These are phyloP conservation scores for Theristus sp. DNA, from an alignment of 2,888 invertebrate species.

Conservation along the genomic window DNA sequence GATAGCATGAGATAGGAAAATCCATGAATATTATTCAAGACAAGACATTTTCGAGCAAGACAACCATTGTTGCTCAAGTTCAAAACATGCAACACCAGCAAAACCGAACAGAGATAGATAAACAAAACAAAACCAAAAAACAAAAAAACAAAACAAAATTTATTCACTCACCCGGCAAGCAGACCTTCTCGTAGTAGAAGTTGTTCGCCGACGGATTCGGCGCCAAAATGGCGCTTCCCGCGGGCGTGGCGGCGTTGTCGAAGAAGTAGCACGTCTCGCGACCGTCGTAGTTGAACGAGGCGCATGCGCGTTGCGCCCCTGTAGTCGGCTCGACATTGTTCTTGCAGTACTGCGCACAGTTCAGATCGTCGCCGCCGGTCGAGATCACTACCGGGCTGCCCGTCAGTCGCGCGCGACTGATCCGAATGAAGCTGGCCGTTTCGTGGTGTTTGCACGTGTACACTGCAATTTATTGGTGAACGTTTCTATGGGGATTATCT, in stretches of 20 bases:
- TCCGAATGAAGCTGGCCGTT: constrained; percentile 24
- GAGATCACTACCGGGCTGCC: constrained; percentile 28
- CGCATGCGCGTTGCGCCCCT: constrained; percentile 27
- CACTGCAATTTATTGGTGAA: constrained; percentile 6
- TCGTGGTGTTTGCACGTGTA: constrained; percentile 20
- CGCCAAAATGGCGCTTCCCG: constrained; percentile 23
- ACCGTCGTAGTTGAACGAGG: constrained; percentile 29
- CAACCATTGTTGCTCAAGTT: too few species aligned
- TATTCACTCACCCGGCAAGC: constrained; percentile 25
- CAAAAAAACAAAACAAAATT: too few species aligned
- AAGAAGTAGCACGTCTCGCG: constrained; percentile 30
- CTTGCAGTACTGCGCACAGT: constrained; percentile 21
- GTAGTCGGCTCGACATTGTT: constrained; percentile 29
- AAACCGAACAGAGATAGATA: too few species aligned
- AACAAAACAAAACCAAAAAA: too few species aligned
- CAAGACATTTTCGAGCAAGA: too few species aligned
- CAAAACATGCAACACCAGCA: too few species aligned
- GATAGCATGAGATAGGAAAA: too few species aligned
- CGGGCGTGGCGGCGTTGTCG: constrained; percentile 28
- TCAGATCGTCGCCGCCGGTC: constrained; percentile 19
- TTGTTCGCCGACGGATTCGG: constrained; percentile 29
- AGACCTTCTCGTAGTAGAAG: constrained; percentile 32
- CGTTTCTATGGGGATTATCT: too few species aligned
- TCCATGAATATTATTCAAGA: too few species aligned
- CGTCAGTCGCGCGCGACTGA: constrained; percentile 24